Base-by-base conservation (phyloP, 2,113 vertebrate genomes). In the Siphamia tubifer region DNA sequence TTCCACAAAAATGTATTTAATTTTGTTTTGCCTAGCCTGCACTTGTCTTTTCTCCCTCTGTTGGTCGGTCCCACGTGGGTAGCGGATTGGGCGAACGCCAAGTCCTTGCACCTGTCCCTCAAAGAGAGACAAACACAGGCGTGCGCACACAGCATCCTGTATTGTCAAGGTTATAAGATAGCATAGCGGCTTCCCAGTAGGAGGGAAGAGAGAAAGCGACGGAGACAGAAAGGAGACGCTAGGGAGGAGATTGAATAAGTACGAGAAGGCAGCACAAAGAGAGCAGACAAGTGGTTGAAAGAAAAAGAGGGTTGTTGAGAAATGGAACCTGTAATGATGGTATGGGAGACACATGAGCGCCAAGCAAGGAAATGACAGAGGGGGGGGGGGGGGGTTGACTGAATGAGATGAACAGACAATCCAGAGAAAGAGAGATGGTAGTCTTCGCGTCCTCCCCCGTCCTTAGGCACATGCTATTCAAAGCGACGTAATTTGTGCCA, bases 381-480 rank as follows among this genome's bases (percentile, higher is more conserved):
- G 10, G n/a, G 44, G 11, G 17, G 27, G 34, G n/a, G n/a, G n/a
- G n/a, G n/a, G n/a, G n/a, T n/a, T n/a, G 68, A 67, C 67, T 15
- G 39, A 43, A 39, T 31, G 45, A 63, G 51, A 51, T 20, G 56
- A 72, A 65, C 68, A 82, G 55, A 71, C 54, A 57, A 72, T 61
- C 19, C 35, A 44, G 64, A 51, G 69, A 62, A 75, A 81, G 83
- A 82, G 64, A 71, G 57, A 81, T 79, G 67, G 78, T 21, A 11
- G 74, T 39, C 54, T 34, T 51, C 44, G 23, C 48, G 72, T 84
- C 85, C 73, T 87, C 82, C 77, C 72, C 69, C 86, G 65, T 90
- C 89, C 87, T 89, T 73, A 83, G 85, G 82, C 89, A 79, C 84
- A 83, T 86, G 83, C 86, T 90, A 86, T 86, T 88, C 84, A 87